These are phyloP conservation scores for Arizona elegans DNA, from an alignment of 2,113 vertebrate genomes.

Conservation along the genomic window DNA sequence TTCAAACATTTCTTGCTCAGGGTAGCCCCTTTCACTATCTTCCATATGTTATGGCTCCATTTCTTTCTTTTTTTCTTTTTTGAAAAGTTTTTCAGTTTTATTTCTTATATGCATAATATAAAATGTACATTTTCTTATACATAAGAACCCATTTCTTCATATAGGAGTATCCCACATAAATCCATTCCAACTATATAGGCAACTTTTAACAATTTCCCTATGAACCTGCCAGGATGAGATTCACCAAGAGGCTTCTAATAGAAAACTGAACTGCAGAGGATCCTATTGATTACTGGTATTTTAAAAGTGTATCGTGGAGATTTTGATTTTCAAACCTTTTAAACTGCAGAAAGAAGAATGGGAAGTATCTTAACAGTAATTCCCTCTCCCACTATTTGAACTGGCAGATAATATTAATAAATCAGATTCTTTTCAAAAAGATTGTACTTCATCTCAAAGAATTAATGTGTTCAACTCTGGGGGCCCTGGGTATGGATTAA, in stretches of 20 bases:
- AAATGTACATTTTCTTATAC: no score
- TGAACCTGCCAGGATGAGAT: not conserved
- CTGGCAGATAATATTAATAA: not conserved
- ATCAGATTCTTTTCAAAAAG: not conserved
- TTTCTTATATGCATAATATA: no score
- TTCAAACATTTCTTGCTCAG: not conserved
- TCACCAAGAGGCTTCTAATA: not conserved
- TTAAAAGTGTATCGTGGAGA: not conserved
- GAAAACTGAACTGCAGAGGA: not conserved
- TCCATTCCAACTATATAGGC: not conserved
- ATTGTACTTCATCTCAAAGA: not conserved
- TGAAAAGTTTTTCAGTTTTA: no score
- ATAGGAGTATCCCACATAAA: not conserved
- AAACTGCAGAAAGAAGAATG: not conserved
- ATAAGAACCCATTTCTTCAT: not conserved
- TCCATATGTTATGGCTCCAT: not conserved
- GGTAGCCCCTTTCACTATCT: not conserved
- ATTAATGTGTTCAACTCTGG: not conserved
- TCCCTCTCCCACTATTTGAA: not conserved
- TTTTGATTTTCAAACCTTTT: not conserved
- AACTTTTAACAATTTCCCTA: not conserved
- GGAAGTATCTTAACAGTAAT: not conserved
- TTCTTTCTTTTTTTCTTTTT: no score
- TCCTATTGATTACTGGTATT: not conserved
- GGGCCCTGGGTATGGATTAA: not conserved